Conservation (phyloP, 2,797 vertebrate genomes). For the Gymnothorax javanicus region DNA sequence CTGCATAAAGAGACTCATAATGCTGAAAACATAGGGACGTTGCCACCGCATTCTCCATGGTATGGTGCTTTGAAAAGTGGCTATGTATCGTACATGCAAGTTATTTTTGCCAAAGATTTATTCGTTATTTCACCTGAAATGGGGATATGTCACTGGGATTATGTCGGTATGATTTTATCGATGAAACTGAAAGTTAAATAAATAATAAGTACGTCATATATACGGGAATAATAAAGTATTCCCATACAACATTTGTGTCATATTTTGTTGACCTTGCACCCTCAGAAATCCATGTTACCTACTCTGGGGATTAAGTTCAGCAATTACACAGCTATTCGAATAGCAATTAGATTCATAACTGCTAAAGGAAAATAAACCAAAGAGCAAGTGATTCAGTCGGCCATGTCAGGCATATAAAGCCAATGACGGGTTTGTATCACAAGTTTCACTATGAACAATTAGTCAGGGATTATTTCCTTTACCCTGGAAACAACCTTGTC, state of each 20-base stretch:
- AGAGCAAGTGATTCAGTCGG: neutral
- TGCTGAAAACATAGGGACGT: neutral
- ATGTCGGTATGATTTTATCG: constrained; percentile 15
- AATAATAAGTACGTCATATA: neutral
- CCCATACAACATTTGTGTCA: neutral
- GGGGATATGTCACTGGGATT: neutral
- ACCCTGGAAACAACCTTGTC: neutral
- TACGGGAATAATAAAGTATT: neutral
- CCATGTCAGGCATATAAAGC: neutral
- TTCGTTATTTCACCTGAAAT: neutral
- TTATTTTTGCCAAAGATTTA: neutral
- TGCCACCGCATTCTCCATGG: neutral
- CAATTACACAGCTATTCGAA: neutral
- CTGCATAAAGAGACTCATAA: neutral
- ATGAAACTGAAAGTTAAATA: constrained; percentile 21
- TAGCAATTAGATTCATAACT: neutral
- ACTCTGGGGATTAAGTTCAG: neutral
- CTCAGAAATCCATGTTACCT: neutral
- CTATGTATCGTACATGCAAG: neutral
- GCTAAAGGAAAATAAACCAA: neutral
- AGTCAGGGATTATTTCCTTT: neutral
- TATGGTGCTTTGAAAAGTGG: neutral
- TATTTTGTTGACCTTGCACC: neutral
- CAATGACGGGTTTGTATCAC: neutral
- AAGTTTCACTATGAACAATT: constrained; percentile 25